These are phyloP conservation scores for Oscheius onirici DNA, from an alignment of 2,888 invertebrate species.

Conservation along the genomic window DNA sequence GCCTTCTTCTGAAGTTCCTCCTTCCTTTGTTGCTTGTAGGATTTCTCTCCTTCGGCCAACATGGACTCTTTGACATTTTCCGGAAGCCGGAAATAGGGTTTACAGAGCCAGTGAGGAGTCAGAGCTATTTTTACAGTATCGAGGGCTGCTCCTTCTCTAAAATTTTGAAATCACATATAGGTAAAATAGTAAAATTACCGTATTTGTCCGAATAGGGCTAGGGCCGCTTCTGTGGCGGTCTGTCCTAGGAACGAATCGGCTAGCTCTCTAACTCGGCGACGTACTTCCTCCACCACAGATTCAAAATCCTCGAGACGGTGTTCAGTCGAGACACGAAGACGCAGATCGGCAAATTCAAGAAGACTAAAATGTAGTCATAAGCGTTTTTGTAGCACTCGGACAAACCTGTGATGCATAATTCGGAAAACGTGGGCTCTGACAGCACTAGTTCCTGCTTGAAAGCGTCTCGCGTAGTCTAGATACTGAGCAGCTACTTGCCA, in stretches of 20 bases:
- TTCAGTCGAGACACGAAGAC: slow-evolving; percentile 57
- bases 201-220: slow-evolving; percentile 41
- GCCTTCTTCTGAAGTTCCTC: slow-evolving; percentile 44
- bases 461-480: slow-evolving; percentile 82
- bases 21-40: slow-evolving; percentile 45
- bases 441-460: slow-evolving; percentile 89
- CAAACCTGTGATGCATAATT: slow-evolving; percentile 87
- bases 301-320: slow-evolving; percentile 56
- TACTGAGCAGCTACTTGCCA: slow-evolving; percentile 85
- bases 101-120: slow-evolving; percentile 66
- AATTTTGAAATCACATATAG: background rate
- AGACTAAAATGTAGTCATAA: slow-evolving; percentile 49
- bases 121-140: slow-evolving; percentile 52
- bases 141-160: slow-evolving; percentile 29
- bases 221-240: slow-evolving; percentile 34
- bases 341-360: slow-evolving; percentile 62
- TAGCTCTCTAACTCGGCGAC: slow-evolving; percentile 34
- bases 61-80: slow-evolving; percentile 51
- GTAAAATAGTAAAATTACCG: slow-evolving; percentile 29
- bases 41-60: slow-evolving; percentile 43
- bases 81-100: slow-evolving; percentile 67
- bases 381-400: background rate
- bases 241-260: slow-evolving; percentile 38
- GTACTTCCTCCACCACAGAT: slow-evolving; percentile 58
- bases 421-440: slow-evolving; percentile 95